Evolutionary conservation across 2,113 vertebrate species (phyloP), one percentile per base, ranked within the genome.

Genomic region (Blennius ocellaris): DNA sequence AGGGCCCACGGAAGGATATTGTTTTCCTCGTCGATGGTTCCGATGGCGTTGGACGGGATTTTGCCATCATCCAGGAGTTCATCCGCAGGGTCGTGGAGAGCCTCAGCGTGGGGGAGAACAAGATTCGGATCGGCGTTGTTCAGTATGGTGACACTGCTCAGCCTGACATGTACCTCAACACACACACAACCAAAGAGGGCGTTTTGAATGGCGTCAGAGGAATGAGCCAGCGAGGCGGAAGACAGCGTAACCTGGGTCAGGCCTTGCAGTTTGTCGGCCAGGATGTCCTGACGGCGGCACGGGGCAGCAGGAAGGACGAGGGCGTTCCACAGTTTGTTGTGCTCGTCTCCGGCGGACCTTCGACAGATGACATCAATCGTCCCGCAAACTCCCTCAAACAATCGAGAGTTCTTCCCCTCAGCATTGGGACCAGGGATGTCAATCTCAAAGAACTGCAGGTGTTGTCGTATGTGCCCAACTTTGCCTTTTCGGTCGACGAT

Each of bases 1-100:
- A 93, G 78, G 92, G 89, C 30, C 94, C 94, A 11, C 94, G 93
- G 81, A 97, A 96, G 76, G 97, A 99, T 9, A 76, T 99, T 30
- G 90, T 99, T 69, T 99, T 99, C 85, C 91, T 99, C 41, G 90
- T 99, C 0, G 98, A 99, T 47, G 96, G 97, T 72, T 99, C 98
- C 0, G 95, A 95, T 11, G 92, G 87, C 0, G 94, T 96, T 84
- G 92, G 95, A 77, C 90, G 82, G 1, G 94, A 96, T 51, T 99
- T 98, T 71, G 80, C 94, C 14, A 89, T 96, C 44, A 80, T 99
- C 78, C 94, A 94, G 73, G 92, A 93, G 0, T 99, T 99, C 70
- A 83, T 99, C 43, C 90, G 94, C 64, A 93, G 86, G 21, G 79
- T 98, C 1, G 95, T 98, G 2, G 95, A 96, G 59, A 94, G 80